Evolutionary conservation across 2,113 vertebrate species (phyloP).

Genomic region (Amphiprion ocellaris): DNA sequence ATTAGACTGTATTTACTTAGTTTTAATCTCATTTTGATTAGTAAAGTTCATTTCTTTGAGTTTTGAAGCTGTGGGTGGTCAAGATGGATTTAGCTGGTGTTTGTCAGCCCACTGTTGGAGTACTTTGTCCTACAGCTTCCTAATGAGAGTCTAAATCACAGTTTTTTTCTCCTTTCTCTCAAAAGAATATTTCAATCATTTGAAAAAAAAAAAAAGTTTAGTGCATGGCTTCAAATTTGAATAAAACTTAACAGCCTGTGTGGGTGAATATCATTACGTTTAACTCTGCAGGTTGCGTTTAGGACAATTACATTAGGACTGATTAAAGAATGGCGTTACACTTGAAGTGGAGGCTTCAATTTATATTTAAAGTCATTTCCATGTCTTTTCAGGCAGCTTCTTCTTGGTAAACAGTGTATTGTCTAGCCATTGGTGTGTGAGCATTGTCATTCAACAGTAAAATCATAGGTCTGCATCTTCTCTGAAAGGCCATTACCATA

Average conservation of each 20-base stretch:
- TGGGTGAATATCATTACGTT: too few species aligned
- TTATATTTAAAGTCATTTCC: too few species aligned
- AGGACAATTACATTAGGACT: too few species aligned
- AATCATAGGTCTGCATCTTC: too few species aligned
- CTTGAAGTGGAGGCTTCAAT: too few species aligned
- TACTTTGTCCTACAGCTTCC: conserved; percentile 11
- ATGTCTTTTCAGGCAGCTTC: too few species aligned
- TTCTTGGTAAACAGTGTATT: too few species aligned
- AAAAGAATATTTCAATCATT: conserved; percentile 9
- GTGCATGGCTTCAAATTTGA: not conserved
- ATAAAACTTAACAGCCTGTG: not conserved
- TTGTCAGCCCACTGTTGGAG: conserved; percentile 23
- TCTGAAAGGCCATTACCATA: too few species aligned
- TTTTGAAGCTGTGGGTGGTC: conserved; percentile 25
- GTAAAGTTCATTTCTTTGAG: not conserved
- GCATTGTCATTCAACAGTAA: too few species aligned
- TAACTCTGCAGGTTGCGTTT: too few species aligned
- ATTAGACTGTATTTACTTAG: not conserved
- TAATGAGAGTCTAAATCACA: conserved; percentile 10
- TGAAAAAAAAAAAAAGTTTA: not conserved
- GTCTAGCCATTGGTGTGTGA: too few species aligned
- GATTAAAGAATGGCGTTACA: too few species aligned
- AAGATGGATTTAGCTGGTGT: conserved; percentile 16
- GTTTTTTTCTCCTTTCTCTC: conserved; percentile 15
- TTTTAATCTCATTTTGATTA: not conserved